These are phyloP conservation scores for Agonopterix subpropinquella DNA, from an alignment of 2,888 invertebrate species.

Conservation along the genomic window DNA sequence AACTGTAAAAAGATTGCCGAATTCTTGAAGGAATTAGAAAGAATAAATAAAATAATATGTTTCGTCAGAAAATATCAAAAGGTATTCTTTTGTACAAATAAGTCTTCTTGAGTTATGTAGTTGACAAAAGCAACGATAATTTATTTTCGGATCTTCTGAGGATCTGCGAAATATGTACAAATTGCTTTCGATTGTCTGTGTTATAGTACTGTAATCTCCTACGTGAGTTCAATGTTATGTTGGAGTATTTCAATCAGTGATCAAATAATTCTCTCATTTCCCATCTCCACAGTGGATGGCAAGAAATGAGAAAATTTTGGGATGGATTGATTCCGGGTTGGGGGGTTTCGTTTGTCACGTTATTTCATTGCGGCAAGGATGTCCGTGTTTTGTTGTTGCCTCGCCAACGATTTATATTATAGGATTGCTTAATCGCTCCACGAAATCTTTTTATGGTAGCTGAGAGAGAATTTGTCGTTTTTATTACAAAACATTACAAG, in stretches of 20 bases:
- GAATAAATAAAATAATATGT: too few relatives aligned
- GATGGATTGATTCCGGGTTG: conserved; percentile 41
- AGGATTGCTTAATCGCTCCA: conserved; percentile 17
- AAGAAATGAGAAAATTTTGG: conserved; percentile 39
- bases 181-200: conserved; percentile 17
- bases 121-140: too few relatives aligned
- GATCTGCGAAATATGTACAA: background rate
- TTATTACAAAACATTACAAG: too few relatives aligned
- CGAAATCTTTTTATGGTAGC: background rate
- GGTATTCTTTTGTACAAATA: too few relatives aligned
- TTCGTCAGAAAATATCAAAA: too few relatives aligned
- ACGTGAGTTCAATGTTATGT: too few relatives aligned
- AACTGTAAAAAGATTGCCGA: too few relatives aligned
- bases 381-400: conserved; percentile 24
- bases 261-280: conserved; percentile 39
- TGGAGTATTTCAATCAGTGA: conserved; percentile 29
- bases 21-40: too few relatives aligned
- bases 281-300: conserved; percentile 27
- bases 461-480: too few relatives aligned
- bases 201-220: too few relatives aligned
- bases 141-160: too few relatives aligned
- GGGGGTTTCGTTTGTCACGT: conserved; percentile 31
- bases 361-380: conserved; percentile 30
- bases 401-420: conserved; percentile 12
- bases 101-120: too few relatives aligned